Percentiles rank a stretch among this genome's conserved stretches.
Evolutionary conservation across 64 coral and sea anemone species (phyloP).

Genomic region (Montipora capricornis): DNA sequence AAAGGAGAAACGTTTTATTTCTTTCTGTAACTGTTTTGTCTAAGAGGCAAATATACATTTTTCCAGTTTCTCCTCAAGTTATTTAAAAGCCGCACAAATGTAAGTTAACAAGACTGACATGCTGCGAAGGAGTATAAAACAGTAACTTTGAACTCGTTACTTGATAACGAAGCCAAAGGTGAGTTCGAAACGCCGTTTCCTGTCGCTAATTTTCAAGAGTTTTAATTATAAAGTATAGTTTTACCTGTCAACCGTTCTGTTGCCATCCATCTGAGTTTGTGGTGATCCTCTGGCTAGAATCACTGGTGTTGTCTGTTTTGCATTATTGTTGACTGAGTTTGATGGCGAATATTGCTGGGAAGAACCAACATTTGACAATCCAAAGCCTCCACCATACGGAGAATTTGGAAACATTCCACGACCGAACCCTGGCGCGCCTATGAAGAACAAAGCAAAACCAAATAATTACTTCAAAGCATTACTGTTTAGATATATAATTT

Average conservation of each 20-base stretch:
- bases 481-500: neutral
- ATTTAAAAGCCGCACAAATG: too few relatives aligned
- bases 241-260: neutral
- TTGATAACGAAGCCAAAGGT: too few relatives aligned
- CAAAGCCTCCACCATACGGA: conserved; percentile 61
- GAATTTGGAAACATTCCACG: conserved; percentile 37
- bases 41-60: too few relatives aligned
- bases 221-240: neutral
- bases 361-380: neutral
- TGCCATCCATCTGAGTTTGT: neutral
- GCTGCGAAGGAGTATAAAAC: too few relatives aligned
- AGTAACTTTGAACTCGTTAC: too few relatives aligned
- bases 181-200: too few relatives aligned
- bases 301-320: neutral
- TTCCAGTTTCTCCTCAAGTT: too few relatives aligned
- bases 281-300: conserved; percentile 7
- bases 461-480: neutral
- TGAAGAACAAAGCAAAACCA: neutral
- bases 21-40: too few relatives aligned
- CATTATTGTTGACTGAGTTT: conserved; percentile 51
- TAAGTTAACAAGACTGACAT: too few relatives aligned
- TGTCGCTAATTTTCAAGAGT: too few relatives aligned
- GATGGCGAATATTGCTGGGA: conserved; percentile 8
- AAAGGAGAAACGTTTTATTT: too few relatives aligned
- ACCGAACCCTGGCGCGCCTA: conserved; percentile 48